Percentiles rank a stretch among this genome's conserved stretches.
Conservation (phyloP, 2,888 invertebrate species). For the Macropis europaea region DNA sequence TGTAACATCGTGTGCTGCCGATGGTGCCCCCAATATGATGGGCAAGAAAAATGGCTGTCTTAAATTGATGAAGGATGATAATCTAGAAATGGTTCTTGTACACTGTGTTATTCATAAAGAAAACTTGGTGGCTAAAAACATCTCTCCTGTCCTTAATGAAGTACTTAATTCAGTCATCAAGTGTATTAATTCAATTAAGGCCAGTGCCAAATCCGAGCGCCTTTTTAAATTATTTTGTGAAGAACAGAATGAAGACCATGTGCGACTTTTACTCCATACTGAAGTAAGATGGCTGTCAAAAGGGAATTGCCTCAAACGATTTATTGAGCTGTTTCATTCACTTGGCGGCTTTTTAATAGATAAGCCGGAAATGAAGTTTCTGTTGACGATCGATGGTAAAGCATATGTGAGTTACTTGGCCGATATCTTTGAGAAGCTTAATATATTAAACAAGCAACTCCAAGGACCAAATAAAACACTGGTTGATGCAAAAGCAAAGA, state of each 20-base stretch:
- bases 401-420: background rate
- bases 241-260: background rate
- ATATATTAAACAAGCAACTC: background rate
- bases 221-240: background rate
- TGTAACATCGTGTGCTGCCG: background rate
- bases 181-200: background rate
- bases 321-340: background rate
- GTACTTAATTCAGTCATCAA: background rate
- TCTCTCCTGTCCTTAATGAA: background rate
- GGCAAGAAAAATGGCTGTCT: background rate
- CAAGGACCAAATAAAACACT: no score
- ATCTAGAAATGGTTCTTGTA: background rate
- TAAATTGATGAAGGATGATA: background rate
- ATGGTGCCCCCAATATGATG: constrained; percentile 4
- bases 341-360: background rate
- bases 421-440: background rate
- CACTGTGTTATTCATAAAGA: background rate
- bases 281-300: background rate
- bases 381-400: background rate
- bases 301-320: background rate
- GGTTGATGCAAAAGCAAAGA: no score
- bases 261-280: background rate
- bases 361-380: background rate
- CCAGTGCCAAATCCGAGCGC: background rate
- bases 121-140: background rate